Conservation (phyloP, 2,888 invertebrate species). For the Priocnemis perturbator region DNA sequence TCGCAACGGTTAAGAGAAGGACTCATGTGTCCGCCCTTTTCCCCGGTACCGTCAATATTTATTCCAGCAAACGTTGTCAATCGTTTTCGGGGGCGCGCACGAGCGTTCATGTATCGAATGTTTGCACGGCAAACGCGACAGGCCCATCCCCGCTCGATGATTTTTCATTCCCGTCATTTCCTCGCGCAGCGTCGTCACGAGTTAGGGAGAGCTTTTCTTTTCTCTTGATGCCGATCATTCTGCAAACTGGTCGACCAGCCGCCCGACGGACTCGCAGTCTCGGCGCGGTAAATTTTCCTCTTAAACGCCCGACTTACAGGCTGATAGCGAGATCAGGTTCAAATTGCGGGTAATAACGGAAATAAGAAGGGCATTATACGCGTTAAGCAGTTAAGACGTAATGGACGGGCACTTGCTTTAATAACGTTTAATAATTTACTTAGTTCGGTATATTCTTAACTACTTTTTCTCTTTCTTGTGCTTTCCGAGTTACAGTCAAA, state of each 20-base stretch:
- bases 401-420: constrained; percentile 21
- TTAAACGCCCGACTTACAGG: constrained; percentile 29
- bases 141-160: not conserved
- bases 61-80: constrained; percentile 33
- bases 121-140: too few species aligned
- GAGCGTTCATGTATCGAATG: too few species aligned
- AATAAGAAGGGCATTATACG: constrained; percentile 50
- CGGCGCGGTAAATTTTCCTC: constrained; percentile 35
- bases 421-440: constrained; percentile 49
- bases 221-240: too few species aligned
- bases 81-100: too few species aligned
- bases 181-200: too few species aligned
- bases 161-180: constrained; percentile 9
- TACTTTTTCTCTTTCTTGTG: not conserved
- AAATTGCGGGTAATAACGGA: constrained; percentile 52
- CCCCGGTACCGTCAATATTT: constrained; percentile 46
- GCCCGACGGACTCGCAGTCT: not conserved
- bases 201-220: too few species aligned
- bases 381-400: constrained; percentile 36
- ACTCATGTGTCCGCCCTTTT: constrained; percentile 1
- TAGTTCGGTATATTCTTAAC: constrained; percentile 19
- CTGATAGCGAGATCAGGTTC: constrained; percentile 50
- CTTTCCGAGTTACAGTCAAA: not conserved
- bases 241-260: too few species aligned
- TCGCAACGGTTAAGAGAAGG: constrained; percentile 26